Evolutionary conservation across 2,797 vertebrate genomes (phyloP).

Genomic region (Chromis chromis): DNA sequence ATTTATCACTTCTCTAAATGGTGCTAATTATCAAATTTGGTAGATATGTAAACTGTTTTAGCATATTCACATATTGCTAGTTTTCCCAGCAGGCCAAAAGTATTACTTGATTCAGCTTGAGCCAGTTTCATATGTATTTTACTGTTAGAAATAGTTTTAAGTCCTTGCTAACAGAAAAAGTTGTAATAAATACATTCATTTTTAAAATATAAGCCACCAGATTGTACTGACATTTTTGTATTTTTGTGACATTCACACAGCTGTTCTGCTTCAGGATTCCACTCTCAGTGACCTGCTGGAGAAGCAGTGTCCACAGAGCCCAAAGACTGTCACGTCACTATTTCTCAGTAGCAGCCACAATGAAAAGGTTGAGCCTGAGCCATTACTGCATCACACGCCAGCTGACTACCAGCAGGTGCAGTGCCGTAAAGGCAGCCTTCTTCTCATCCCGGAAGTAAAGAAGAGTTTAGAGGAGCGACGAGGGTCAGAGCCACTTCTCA

Average conservation of each 20-base stretch:
- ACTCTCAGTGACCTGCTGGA: slow-evolving; percentile 77
- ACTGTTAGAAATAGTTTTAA: too few relatives aligned
- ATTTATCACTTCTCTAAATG: too few relatives aligned
- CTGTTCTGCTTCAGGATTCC: slow-evolving; percentile 87
- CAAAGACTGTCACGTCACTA: slow-evolving; percentile 10
- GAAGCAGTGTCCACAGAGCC: slow-evolving; percentile 43
- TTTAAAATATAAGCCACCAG: background rate
- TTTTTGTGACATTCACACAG: slow-evolving; percentile 71
- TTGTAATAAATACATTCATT: background rate
- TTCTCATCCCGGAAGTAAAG: slow-evolving; percentile 36
- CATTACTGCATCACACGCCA: slow-evolving; percentile 28
- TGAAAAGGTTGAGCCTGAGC: slow-evolving; percentile 2
- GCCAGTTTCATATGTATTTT: too few relatives aligned
- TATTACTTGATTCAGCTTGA: too few relatives aligned
- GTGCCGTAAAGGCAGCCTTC: slow-evolving; percentile 61
- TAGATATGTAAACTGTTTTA: background rate
- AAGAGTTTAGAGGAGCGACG: slow-evolving; percentile 57
- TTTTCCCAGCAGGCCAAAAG: too few relatives aligned
- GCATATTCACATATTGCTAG: background rate
- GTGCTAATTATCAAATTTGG: background rate
- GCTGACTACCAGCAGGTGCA: slow-evolving; percentile 10
- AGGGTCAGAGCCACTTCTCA: slow-evolving; percentile 64
- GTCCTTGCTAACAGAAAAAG: too few relatives aligned
- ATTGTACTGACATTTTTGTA: background rate
- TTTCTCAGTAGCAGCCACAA: slow-evolving; percentile 12